These are phyloP conservation scores for Drosophila kuntzei DNA, from an alignment of 2,888 invertebrate species.

Conservation along the genomic window DNA sequence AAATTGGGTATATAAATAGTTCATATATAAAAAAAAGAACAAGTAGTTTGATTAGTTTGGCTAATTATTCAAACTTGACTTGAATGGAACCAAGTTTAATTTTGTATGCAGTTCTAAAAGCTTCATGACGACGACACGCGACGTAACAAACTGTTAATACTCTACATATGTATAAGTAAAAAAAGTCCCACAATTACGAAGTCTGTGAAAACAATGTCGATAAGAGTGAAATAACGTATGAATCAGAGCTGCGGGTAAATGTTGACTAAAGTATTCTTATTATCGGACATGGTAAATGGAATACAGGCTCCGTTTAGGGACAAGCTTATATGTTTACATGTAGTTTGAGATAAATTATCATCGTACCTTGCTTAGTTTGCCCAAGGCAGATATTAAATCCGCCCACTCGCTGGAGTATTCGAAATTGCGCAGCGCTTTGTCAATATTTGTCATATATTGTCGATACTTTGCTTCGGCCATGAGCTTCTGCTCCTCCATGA, in stretches of 20 bases:
- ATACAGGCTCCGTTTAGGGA: neutral
- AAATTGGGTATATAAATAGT: neutral
- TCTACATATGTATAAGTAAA: neutral
- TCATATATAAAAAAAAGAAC: neutral
- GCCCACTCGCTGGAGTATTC: conserved; percentile 98
- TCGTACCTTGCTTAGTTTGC: conserved; percentile 94
- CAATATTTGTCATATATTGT: conserved; percentile 92
- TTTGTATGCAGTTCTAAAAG: neutral
- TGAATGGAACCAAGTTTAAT: neutral
- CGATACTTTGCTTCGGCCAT: conserved; percentile 93
- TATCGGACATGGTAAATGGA: neutral
- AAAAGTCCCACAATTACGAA: conserved; percentile 13
- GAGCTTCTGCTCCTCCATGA: conserved; percentile 91
- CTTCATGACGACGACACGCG: neutral
- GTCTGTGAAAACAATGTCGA: conserved; percentile 8
- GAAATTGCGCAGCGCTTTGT: conserved; percentile 95
- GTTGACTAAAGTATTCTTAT: neutral
- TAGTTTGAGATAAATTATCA: neutral
- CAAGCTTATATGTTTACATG: neutral
- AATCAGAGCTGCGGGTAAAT: conserved; percentile 17
- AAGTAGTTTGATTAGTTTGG: neutral
- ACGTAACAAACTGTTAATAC: neutral
- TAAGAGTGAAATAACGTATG: conserved; percentile 18
- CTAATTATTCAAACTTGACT: conserved; percentile 4
- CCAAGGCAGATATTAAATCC: conserved; percentile 95